phyloP scores from a whole-genome alignment of 1,140 invertebrate genomes.

The Drosophila oshimai region DNA sequence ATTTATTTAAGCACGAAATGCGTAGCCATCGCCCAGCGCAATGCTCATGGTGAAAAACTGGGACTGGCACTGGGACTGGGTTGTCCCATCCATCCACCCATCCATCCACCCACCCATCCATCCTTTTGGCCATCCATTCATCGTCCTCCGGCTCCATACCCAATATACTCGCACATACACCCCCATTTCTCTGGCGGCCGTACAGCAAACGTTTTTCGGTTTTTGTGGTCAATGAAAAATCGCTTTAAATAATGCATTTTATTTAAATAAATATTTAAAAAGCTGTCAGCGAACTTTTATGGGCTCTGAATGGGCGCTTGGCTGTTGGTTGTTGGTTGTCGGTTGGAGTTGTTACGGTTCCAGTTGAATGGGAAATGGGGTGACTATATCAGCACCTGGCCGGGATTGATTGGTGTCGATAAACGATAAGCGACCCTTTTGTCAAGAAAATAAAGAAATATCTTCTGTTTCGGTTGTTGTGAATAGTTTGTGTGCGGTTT shows the following conservation, averaged over 20 bases:
- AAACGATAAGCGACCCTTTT: slow-evolving; percentile 2
- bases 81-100: slow-evolving; percentile 18
- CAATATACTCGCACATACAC: too few relatives aligned
- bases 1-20: slow-evolving; percentile 79
- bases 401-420: slow-evolving; percentile 16
- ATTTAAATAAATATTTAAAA: slow-evolving; percentile 81
- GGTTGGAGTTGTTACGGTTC: neutral
- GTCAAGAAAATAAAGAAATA: slow-evolving; percentile 10
- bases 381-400: slow-evolving; percentile 16
- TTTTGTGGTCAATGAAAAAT: slow-evolving; percentile 77
- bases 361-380: neutral
- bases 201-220: slow-evolving; percentile 72
- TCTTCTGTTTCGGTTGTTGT: neutral
- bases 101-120: slow-evolving; percentile 12
- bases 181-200: neutral
- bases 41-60: slow-evolving; percentile 2
- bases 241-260: slow-evolving; percentile 75
- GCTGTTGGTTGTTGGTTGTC: too few relatives aligned
- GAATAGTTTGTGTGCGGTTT: neutral
- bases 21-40: slow-evolving; percentile 27
- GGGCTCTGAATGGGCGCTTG: slow-evolving; percentile 7
- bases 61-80: neutral
- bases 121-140: slow-evolving; percentile 19
- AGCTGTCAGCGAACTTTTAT: slow-evolving; percentile 67
- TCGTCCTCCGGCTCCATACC: neutral